phyloP scores from a whole-genome alignment of 1,140 invertebrate genomes.

The Drosophila pachea region DNA sequence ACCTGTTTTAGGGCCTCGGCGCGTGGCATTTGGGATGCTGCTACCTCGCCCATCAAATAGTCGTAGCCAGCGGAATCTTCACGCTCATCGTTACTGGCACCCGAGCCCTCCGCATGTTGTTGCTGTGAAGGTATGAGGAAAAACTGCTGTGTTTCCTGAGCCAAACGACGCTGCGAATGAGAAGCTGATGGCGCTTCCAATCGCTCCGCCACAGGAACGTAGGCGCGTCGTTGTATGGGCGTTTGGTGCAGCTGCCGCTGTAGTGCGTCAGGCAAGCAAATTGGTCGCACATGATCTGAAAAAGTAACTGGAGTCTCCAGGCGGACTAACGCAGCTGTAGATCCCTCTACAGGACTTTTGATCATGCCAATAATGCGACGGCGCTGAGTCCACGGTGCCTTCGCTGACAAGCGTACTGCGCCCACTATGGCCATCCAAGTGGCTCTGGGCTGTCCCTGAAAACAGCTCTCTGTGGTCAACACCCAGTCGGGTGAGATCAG shows the following conservation, averaged over 20 bases:
- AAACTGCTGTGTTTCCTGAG: conserved; percentile 74
- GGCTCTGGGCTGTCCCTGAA: conserved; percentile 91
- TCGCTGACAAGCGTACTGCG: conserved; percentile 86
- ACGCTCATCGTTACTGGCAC: conserved; percentile 17
- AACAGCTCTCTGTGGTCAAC: conserved; percentile 92
- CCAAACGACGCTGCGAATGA: conserved; percentile 35
- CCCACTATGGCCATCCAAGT: conserved; percentile 91
- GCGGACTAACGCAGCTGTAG: conserved; percentile 89
- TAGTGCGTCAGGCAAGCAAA: conserved; percentile 85
- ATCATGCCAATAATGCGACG: conserved; percentile 90
- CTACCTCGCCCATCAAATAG: conserved; percentile 38
- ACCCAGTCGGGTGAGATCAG: conserved; percentile 89
- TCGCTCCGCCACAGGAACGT: conserved; percentile 68
- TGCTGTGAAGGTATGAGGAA: conserved; percentile 64
- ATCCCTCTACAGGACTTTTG: conserved; percentile 92
- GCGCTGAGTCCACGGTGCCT: conserved; percentile 92
- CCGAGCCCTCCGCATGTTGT: conserved; percentile 42
- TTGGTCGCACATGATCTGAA: conserved; percentile 90
- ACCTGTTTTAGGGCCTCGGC: conserved; percentile 66
- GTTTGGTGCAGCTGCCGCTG: conserved; percentile 60
- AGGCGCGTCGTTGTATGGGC: conserved; percentile 57
- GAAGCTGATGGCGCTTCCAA: conserved; percentile 37
- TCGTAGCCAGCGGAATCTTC: conserved; percentile 25
- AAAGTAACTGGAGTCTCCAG: conserved; percentile 86
- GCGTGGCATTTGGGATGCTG: conserved; percentile 66